These are phyloP conservation scores for Chaunax sp. DNA, from an alignment of 2,797 vertebrate genomes.

Conservation along the genomic window DNA sequence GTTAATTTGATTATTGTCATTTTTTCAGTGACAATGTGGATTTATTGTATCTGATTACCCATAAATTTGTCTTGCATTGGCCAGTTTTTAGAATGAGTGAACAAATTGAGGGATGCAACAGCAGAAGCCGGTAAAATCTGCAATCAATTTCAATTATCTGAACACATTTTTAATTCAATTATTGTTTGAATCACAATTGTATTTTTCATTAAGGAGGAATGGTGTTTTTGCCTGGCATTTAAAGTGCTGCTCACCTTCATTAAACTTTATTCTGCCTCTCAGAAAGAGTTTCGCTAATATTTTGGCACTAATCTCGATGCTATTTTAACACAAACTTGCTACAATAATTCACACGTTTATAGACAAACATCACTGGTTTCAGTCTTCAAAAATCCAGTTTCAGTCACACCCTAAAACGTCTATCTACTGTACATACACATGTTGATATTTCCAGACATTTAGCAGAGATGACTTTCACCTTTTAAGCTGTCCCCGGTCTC, in stretches of 20 bases:
- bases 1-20: no score
- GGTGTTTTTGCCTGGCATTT: constrained; percentile 37
- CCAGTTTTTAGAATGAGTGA: background rate
- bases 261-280: constrained; percentile 19
- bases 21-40: background rate
- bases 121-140: constrained; percentile 11
- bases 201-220: constrained; percentile 43
- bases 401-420: background rate
- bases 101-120: background rate
- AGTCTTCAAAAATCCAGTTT: constrained; percentile 3
- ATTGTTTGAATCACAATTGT: constrained; percentile 19
- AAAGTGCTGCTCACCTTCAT: constrained; percentile 31
- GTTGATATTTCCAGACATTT: constrained; percentile 68
- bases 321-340: background rate
- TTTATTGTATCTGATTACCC: background rate
- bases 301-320: background rate
- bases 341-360: background rate
- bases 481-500: constrained; percentile 64
- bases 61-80: background rate
- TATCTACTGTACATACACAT: constrained; percentile 26
- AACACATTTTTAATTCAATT: constrained; percentile 31
- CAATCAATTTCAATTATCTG: constrained; percentile 14
- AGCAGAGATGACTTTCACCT: constrained; percentile 58
- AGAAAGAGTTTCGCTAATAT: background rate
- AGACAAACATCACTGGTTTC: no score